phyloP scores from a whole-genome alignment of 2,113 vertebrate species.

The Pavo muticus region DNA sequence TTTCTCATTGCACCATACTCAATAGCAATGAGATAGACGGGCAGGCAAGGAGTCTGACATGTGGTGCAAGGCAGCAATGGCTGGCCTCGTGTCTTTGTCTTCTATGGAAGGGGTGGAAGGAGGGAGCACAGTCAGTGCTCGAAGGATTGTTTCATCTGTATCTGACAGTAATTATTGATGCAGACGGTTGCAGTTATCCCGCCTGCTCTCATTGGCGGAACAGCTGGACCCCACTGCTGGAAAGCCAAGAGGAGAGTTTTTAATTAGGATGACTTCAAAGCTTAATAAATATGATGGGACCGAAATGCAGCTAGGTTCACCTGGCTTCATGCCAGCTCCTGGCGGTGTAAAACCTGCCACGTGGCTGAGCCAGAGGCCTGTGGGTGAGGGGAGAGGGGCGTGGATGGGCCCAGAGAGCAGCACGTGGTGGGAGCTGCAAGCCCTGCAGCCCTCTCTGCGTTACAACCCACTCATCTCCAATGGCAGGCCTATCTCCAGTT shows the following conservation, averaged over 20 bases:
- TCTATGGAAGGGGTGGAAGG: neutral
- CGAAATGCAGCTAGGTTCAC: neutral
- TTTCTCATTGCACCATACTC: neutral
- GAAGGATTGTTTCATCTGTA: neutral
- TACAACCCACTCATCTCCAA: accelerated
- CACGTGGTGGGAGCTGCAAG: neutral
- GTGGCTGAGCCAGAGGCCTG: neutral
- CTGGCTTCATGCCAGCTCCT: slow-evolving; percentile 40
- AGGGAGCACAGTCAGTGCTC: neutral
- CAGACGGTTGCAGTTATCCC: neutral
- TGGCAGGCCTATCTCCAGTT: neutral
- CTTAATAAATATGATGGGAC: slow-evolving; percentile 46
- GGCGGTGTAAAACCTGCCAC: slow-evolving; percentile 30
- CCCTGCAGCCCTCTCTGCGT: neutral
- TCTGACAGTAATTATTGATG: neutral
- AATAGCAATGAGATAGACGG: neutral
- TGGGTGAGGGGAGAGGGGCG: neutral
- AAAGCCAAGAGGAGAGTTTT: slow-evolving; percentile 22
- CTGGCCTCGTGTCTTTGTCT: slow-evolving; percentile 12
- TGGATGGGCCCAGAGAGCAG: neutral
- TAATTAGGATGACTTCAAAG: slow-evolving; percentile 46
- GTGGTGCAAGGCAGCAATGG: neutral
- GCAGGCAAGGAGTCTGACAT: neutral
- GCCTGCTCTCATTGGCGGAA: neutral
- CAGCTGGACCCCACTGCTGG: slow-evolving; percentile 51